Base-by-base conservation (phyloP, 2,888 invertebrate genomes). In the Ypsolopha scabrella region DNA sequence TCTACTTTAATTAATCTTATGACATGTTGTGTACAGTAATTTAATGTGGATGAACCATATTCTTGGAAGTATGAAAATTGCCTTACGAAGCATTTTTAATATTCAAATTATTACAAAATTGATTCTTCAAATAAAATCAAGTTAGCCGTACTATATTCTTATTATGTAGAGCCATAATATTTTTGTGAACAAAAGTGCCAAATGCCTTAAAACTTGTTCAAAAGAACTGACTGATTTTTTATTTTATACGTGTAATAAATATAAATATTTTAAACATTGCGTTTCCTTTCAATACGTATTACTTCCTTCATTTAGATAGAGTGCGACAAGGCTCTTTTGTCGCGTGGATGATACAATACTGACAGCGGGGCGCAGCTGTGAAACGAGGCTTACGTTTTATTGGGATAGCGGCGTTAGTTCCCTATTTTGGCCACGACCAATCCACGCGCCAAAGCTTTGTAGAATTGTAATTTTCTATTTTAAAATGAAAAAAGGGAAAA, bases 161-260 rank as follows among this genome's bases (percentile, higher is more conserved):
- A 65, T 54, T 41, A 34, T 46, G 34, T 51, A 51, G 56, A 67
- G 85, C 86, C 86, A 86, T 86, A 83, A 74, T 74, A 35, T 68
- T 37, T 70, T 80, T 77, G 78, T 78, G 75, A 81, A 78, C 72
- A 74, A 75, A 24, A 75, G 85, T 85, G 85, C 85, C 85, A 85
- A 85, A 85, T 80, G 83, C 73, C 68, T 80, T 70, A 76, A 47
- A 35, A 39, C 76, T 75, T 75, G 76, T 77, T 78, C 74, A 76
- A 78, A 80, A 75, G 75, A 78, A 82, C 79, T 72, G 82, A 82
- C 77, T 80, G 76, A 80, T 76, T 68, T 74, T 44, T 38, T 50
- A 14, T 35, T 49, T 33, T 49, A 39, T 49, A 35, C 33, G n/a
- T 49, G 34, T 41, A 49, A 39, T 50, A 35, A 43, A 49, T 41